phyloP scores from a whole-genome alignment of 1,140 invertebrate genomes.

The Arctopsyche grandis region DNA sequence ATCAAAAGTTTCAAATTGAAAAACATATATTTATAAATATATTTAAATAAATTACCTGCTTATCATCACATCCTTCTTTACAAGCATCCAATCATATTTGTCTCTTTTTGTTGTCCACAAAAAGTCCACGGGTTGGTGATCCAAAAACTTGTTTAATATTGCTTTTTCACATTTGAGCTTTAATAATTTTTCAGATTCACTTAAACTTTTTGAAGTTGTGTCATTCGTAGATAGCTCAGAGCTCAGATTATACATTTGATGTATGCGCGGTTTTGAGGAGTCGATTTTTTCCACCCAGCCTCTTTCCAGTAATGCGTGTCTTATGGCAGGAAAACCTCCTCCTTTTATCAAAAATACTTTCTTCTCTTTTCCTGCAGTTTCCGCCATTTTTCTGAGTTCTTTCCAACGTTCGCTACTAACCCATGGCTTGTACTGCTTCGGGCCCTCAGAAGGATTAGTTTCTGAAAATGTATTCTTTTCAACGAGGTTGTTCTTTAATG shows the following conservation, averaged over 20 bases:
- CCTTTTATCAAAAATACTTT: conserved; percentile 67
- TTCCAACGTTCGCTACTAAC: conserved; percentile 64
- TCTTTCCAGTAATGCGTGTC: conserved; percentile 67
- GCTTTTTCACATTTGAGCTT: conserved; percentile 69
- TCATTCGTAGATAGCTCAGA: conserved; percentile 32
- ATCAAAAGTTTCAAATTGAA: no score
- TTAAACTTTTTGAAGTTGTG: conserved; percentile 55
- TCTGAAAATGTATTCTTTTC: conserved; percentile 42
- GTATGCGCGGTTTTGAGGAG: conserved; percentile 61
- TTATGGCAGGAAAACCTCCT: conserved; percentile 66
- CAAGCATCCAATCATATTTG: conserved; percentile 71
- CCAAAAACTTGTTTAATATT: conserved; percentile 73
- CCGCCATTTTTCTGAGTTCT: conserved; percentile 64
- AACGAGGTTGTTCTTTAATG: background rate
- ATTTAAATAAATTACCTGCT: conserved; percentile 61
- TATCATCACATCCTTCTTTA: conserved; percentile 65
- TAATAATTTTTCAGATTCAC: conserved; percentile 59
- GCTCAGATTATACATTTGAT: conserved; percentile 54
- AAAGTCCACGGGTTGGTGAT: conserved; percentile 81
- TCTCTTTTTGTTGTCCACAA: conserved; percentile 89
- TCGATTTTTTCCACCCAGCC: conserved; percentile 76
- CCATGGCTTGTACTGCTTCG: conserved; percentile 63
- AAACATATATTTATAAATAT: background rate
- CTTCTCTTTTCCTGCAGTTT: conserved; percentile 62
- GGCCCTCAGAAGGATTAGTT: conserved; percentile 49